Conservation (phyloP, 2,113 vertebrate genomes). For the Stegastes partitus region DNA sequence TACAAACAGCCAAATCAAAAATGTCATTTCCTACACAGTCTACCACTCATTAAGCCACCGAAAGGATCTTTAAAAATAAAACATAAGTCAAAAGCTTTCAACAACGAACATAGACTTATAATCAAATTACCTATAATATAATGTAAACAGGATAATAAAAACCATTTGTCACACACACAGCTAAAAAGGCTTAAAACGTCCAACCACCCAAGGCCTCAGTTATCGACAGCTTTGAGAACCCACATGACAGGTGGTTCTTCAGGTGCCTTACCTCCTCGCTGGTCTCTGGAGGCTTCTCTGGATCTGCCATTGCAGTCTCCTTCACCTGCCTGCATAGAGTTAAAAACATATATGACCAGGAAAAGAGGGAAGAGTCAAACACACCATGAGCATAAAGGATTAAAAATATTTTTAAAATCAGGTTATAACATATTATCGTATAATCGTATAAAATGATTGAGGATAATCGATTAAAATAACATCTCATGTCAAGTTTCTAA, state of each 20-base stretch:
- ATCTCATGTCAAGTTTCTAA: too few relatives aligned
- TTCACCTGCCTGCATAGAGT: conserved; percentile 70
- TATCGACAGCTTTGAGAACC: conserved; percentile 24
- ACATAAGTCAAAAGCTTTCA: not conserved
- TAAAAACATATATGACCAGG: conserved; percentile 9
- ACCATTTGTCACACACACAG: conserved; percentile 1
- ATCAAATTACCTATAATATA: not conserved
- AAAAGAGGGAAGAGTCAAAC: not conserved
- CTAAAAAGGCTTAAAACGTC: conserved; percentile 18
- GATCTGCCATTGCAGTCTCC: conserved; percentile 75
- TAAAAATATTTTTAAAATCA: not conserved
- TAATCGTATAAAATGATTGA: too few relatives aligned
- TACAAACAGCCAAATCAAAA: conserved; percentile 53
- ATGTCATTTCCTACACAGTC: conserved; percentile 25
- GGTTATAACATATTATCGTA: not conserved
- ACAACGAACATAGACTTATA: conserved; percentile 1
- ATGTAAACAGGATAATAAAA: conserved; percentile 14
- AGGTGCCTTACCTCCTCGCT: conserved; percentile 82
- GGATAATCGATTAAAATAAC: too few relatives aligned
- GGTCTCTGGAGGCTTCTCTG: conserved; percentile 74
- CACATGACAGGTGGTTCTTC: conserved; percentile 18
- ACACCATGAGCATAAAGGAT: not conserved
- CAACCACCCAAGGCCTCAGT: conserved; percentile 6
- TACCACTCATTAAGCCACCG: conserved; percentile 21
- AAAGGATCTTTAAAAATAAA: not conserved